Conservation (phyloP, 2,888 invertebrate species). For the Spilarctia lutea region DNA sequence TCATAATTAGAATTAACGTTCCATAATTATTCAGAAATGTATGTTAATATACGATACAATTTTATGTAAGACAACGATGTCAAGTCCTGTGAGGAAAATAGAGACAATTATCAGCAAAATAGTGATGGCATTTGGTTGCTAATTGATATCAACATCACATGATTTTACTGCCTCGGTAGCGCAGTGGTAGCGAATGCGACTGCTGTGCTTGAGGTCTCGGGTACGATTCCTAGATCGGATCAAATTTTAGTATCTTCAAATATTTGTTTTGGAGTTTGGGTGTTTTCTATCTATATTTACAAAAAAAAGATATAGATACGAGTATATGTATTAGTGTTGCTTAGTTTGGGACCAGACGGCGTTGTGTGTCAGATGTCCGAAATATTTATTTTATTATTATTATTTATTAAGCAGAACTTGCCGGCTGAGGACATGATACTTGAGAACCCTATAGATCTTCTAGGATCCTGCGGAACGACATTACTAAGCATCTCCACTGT, state of each 20-base stretch:
- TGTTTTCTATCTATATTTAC: too few relatives aligned
- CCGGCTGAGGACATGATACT: not conserved
- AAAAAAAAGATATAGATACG: too few relatives aligned
- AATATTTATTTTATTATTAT: too few relatives aligned
- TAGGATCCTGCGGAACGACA: not conserved
- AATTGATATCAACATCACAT: not conserved
- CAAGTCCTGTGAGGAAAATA: not conserved
- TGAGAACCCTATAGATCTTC: not conserved
- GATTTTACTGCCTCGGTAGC: too few relatives aligned
- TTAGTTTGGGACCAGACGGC: too few relatives aligned
- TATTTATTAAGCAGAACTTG: not conserved
- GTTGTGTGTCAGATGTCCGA: too few relatives aligned
- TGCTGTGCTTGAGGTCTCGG: too few relatives aligned
- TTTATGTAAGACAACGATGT: not conserved
- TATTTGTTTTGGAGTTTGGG: too few relatives aligned
- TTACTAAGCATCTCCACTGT: not conserved
- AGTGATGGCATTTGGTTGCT: not conserved
- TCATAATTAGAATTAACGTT: constrained; percentile 27
- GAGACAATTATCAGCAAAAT: not conserved
- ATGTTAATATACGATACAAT: not conserved
- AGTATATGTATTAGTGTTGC: too few relatives aligned
- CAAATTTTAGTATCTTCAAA: too few relatives aligned
- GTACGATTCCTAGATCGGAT: too few relatives aligned
- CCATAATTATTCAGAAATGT: constrained; percentile 1
- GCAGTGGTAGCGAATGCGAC: too few relatives aligned